Base-by-base conservation (phyloP, 2,113 vertebrate species). In the Mola mola region DNA sequence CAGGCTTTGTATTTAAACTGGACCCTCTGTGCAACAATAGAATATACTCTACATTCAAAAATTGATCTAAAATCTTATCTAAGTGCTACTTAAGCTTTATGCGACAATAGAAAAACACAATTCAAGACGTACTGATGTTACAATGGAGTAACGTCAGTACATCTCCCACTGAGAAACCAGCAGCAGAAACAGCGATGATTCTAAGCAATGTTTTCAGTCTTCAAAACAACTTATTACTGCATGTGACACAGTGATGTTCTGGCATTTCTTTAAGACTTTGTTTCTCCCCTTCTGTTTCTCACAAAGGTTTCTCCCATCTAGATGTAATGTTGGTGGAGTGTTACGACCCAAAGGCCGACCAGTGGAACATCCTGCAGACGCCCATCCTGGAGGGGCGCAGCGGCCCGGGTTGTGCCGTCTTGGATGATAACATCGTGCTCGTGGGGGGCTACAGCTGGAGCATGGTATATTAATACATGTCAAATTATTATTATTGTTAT, bases 391-490 rank as follows among this genome's bases (percentile, higher is more conserved):
- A 99, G 80, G 97, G 97, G 4, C 96, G 97, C 75, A 99, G 97
- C 25, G 97, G 97, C 9, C 97, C 97, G 3, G 97, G 97, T 67
- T 99, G 97, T 0, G 93, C 96, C 2, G 95, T 95, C 55, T 89
- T 99, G 19, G 96, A 97, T 0, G 96, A 98, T 83, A 98, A 94
- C 68, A 98, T 99, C 89, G 98, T 96, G 81, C 93, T 99, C 2
- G 94, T 99, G 6, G 97, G 97, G 11, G 97, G 97, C 75, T 99
- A 99, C 88, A 99, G 97, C 88, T 99, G 97, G 97, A 99, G 97
- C 78, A 99, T 99, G 97, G 97, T 99, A 87, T 2, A 12, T 2
- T 8, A 13, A 9, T 15, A 36, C 21, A 38, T 4, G 29, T 28
- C 8, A 28, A 10, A 67, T 73, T 11, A 43, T 6, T 31, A 34